Evolutionary conservation across 2,797 vertebrate genomes (phyloP).

Genomic region (Buphagus erythrorhynchus): DNA sequence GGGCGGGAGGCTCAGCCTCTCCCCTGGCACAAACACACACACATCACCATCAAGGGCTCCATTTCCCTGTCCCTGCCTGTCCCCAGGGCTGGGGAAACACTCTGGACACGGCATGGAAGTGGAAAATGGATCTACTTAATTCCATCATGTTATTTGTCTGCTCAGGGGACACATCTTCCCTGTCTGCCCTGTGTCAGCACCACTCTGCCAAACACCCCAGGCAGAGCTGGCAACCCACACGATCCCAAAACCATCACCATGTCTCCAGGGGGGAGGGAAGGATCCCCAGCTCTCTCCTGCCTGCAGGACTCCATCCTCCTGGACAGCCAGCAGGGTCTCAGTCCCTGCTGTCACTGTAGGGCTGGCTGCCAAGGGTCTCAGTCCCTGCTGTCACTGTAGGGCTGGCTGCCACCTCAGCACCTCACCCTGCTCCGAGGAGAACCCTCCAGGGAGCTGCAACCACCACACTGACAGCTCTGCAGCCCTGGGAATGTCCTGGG

Average conservation of each 20-base stretch:
- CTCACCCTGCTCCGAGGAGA: fast-evolving
- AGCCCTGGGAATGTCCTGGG: too few relatives aligned
- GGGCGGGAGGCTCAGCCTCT: background rate
- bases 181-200: fast-evolving
- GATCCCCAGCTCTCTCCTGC: background rate
- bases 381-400: fast-evolving
- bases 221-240: background rate
- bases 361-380: background rate
- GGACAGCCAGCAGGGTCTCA: background rate
- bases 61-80: background rate
- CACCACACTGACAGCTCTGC: background rate
- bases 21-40: background rate
- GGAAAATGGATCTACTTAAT: background rate
- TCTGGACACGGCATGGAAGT: fast-evolving
- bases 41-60: background rate
- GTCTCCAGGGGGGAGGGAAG: background rate
- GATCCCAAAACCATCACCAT: background rate
- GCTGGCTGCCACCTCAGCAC: background rate
- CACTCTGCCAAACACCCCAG: background rate
- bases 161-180: background rate
- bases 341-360: fast-evolving
- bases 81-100: background rate
- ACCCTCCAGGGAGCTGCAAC: too few relatives aligned
- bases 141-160: background rate
- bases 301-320: background rate